phyloP scores from a whole-genome alignment of 2,888 invertebrate genomes.

The Mechanitis mazaeus region DNA sequence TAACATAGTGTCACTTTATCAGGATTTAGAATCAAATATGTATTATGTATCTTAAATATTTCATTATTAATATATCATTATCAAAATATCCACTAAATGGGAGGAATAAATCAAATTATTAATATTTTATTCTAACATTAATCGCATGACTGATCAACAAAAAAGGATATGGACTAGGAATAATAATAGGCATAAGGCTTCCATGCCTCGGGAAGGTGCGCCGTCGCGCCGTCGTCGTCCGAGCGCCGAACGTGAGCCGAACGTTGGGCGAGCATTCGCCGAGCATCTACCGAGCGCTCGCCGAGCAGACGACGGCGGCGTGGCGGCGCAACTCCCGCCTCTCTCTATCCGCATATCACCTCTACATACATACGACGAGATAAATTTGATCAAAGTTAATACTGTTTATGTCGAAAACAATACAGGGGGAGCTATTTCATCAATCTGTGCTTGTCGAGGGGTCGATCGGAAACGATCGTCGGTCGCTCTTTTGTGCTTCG shows the following conservation, averaged over 20 bases:
- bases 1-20: conserved; percentile 77
- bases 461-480: conserved; percentile 64
- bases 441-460: conserved; percentile 57
- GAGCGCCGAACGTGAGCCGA: conserved; percentile 13
- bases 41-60: conserved; percentile 78
- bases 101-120: conserved; percentile 78
- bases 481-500: conserved; percentile 71
- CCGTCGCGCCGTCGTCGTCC: conserved; percentile 24
- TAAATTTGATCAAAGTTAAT: conserved; percentile 70
- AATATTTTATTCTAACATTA: conserved; percentile 75
- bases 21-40: conserved; percentile 78
- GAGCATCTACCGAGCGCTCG: conserved; percentile 39
- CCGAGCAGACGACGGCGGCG: conserved; percentile 18
- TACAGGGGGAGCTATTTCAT: conserved; percentile 53
- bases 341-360: conserved; percentile 69
- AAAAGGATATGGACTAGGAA: conserved; percentile 77
- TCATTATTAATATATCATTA: conserved; percentile 78
- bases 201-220: conserved; percentile 47
- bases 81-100: conserved; percentile 78
- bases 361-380: conserved; percentile 67
- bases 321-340: conserved; percentile 42
- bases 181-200: conserved; percentile 74
- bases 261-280: conserved; percentile 20
- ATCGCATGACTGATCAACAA: conserved; percentile 77
- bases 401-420: conserved; percentile 70